Percentiles rank a stretch among this genome's conserved stretches.
phyloP scores from a whole-genome alignment of 1,140 invertebrate species.

The Dolichoris vasculosae region DNA sequence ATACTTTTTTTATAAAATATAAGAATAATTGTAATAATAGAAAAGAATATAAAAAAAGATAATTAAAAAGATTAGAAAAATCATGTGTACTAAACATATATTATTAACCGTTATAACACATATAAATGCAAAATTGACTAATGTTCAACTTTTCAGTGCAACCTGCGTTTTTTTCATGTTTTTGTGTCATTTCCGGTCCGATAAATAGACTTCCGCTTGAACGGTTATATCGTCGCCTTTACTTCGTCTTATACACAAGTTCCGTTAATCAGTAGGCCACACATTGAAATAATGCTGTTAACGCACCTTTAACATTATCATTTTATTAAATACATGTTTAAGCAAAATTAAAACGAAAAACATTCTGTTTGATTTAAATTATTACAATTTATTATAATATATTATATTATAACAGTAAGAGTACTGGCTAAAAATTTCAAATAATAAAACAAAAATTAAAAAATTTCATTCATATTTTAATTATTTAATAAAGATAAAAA shows the following conservation, averaged over 20 bases:
- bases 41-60: background rate
- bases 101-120: background rate
- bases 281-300: constrained; percentile 1
- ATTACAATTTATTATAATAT: too few relatives aligned
- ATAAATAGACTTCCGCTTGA: constrained; percentile 47
- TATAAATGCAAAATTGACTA: background rate
- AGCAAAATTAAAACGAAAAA: background rate
- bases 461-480: too few relatives aligned
- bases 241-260: background rate
- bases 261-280: constrained; percentile 35
- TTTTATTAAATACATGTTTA: background rate
- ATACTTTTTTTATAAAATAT: too few relatives aligned
- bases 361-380: too few relatives aligned
- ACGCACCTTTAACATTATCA: background rate
- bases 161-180: constrained; percentile 10
- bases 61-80: background rate
- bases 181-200: constrained; percentile 40
- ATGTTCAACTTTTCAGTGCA: background rate
- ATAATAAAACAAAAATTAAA: too few relatives aligned
- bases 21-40: background rate
- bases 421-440: too few relatives aligned
- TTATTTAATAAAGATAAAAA: too few relatives aligned
- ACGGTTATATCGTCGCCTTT: constrained; percentile 42
- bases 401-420: too few relatives aligned
- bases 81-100: too few relatives aligned